Conservation (phyloP, 1,140 invertebrate genomes). For the Cotesia vestalis region DNA sequence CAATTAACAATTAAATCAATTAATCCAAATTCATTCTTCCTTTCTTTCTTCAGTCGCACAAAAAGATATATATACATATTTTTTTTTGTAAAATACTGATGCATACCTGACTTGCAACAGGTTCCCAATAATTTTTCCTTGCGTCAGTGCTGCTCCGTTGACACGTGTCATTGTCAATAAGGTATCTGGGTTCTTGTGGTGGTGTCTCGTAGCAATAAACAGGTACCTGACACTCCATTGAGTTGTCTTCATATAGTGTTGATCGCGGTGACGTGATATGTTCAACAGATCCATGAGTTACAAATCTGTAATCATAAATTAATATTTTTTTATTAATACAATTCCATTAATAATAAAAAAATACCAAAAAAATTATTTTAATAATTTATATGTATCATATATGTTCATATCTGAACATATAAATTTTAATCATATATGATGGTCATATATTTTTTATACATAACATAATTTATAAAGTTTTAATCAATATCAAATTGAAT, state of each 20-base stretch:
- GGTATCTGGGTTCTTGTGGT: slow-evolving; percentile 56
- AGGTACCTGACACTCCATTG: slow-evolving; percentile 56
- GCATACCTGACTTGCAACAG: slow-evolving; percentile 50
- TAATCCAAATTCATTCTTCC: slow-evolving; percentile 9
- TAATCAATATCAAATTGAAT: too few species aligned
- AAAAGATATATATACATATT: neutral
- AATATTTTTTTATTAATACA: neutral
- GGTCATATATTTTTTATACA: too few species aligned
- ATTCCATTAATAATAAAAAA: too few species aligned
- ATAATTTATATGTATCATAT: too few species aligned
- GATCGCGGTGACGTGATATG: slow-evolving; percentile 50
- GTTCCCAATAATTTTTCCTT: slow-evolving; percentile 55
- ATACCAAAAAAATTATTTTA: too few species aligned
- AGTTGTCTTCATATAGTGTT: slow-evolving; percentile 58
- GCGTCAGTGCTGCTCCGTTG: slow-evolving; percentile 46
- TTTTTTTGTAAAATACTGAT: neutral
- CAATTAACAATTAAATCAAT: slow-evolving; percentile 15
- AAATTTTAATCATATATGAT: too few species aligned
- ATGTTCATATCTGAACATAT: too few species aligned
- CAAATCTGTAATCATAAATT: slow-evolving; percentile 47
- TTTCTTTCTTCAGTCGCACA: neutral
- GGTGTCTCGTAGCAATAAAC: slow-evolving; percentile 60
- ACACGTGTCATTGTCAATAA: slow-evolving; percentile 46
- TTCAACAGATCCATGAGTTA: slow-evolving; percentile 48
- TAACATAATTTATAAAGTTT: too few species aligned